A percentile compares a stretch with the other conserved stretches of the same genome.
Conservation (phyloP, 2,797 vertebrate species). For the Hypotaenidia philippensis region DNA sequence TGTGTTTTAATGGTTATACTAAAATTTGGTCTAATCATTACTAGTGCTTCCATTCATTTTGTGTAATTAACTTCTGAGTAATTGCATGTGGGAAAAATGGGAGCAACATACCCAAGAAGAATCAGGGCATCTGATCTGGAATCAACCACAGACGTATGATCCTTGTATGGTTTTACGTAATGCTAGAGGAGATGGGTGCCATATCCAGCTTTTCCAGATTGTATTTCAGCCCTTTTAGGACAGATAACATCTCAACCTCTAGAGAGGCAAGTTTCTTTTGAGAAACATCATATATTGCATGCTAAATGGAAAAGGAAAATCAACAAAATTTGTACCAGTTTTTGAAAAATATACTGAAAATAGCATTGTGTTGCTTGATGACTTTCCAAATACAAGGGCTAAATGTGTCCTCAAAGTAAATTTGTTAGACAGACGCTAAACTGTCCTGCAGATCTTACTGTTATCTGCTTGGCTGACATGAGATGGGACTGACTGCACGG, state of each 20-base stretch:
- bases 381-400: neutral
- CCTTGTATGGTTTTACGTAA: neutral
- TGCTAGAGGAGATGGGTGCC: neutral
- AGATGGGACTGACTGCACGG: neutral
- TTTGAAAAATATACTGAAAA: conserved; percentile 24
- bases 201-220: neutral
- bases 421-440: accelerated
- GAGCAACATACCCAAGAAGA: neutral
- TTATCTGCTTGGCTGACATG: neutral
- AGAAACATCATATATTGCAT: neutral
- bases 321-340: neutral
- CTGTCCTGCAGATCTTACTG: neutral
- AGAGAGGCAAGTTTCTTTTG: neutral
- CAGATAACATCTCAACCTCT: conserved; percentile 18
- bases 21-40: neutral
- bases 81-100: neutral
- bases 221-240: conserved; percentile 31
- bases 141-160: conserved; percentile 37
- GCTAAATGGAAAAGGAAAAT: neutral
- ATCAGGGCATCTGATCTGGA: conserved; percentile 17
- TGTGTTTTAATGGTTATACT: neutral
- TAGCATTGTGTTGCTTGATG: neutral
- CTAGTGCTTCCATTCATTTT: neutral
- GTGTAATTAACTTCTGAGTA: neutral
- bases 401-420: neutral